Percentiles rank a stretch among this genome's conserved stretches.
These are phyloP conservation scores for rabbit (Oryctolagus cuniculus) DNA, from an alignment of 2,113 vertebrate genomes.

Conservation along the genomic window DNA sequence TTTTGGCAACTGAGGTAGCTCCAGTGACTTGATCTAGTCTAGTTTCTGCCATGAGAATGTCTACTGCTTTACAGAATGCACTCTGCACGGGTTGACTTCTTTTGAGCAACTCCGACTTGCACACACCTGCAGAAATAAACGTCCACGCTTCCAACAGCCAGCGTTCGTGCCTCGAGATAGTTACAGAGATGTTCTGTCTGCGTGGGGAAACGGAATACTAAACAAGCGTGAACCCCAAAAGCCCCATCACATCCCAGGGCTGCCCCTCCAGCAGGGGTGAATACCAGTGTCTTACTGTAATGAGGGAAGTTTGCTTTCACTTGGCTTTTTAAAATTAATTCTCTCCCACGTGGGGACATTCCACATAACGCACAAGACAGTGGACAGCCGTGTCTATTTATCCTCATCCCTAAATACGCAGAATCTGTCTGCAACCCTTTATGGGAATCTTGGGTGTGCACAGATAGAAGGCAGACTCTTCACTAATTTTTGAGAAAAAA, in stretches of 20 bases:
- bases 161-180: neutral
- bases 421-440: neutral
- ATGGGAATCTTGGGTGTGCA: neutral
- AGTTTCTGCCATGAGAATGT: neutral
- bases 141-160: neutral
- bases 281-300: neutral
- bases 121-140: neutral
- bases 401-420: neutral
- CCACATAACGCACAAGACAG: neutral
- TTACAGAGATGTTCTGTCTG: neutral
- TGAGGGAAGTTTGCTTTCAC: neutral
- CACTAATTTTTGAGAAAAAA: neutral
- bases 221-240: too few relatives aligned
- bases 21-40: too few relatives aligned
- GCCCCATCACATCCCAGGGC: rapidly evolving
- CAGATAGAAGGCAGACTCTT: neutral
- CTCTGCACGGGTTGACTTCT: neutral
- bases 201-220: neutral
- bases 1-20: neutral
- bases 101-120: neutral
- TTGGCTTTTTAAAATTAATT: conserved; percentile 22
- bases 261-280: neutral
- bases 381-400: neutral
- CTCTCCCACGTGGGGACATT: neutral
- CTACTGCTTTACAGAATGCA: neutral